Percentiles rank a stretch among this genome's conserved stretches.
phyloP scores from a whole-genome alignment of 2,113 vertebrate genomes.

The Alouatta palliata region DNA sequence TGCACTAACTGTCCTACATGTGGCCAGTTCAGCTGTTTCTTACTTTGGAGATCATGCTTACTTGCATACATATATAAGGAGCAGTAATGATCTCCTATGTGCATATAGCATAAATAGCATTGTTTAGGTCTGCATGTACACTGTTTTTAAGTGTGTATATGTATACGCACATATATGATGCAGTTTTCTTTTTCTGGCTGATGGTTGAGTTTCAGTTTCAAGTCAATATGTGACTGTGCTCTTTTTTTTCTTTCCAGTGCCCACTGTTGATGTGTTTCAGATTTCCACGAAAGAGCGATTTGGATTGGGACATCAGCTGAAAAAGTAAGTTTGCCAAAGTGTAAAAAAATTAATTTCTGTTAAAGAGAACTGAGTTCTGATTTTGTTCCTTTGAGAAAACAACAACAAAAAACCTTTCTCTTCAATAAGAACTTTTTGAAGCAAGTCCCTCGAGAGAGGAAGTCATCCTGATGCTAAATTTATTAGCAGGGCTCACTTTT shows the following conservation, averaged over 20 bases:
- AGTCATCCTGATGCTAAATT: not conserved
- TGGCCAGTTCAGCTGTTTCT: not conserved
- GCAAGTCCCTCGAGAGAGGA: not conserved
- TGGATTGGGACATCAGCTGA: constrained; percentile 93
- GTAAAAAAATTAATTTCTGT: not conserved
- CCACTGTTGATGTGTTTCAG: constrained; percentile 94
- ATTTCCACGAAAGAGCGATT: constrained; percentile 93
- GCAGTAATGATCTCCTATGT: not conserved
- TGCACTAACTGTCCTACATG: not conserved
- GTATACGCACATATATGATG: too few relatives aligned
- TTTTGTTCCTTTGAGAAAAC: not conserved
- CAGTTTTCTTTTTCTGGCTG: not conserved
- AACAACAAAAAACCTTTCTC: not conserved
- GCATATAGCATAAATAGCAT: not conserved
- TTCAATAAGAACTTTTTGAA: not conserved
- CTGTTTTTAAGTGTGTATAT: not conserved
- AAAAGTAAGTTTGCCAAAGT: constrained; percentile 88
- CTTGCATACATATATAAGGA: not conserved
- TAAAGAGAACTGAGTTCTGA: not conserved
- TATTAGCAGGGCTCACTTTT: not conserved
- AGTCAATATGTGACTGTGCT: not conserved
- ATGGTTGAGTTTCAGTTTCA: not conserved
- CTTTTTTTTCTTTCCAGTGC: constrained; percentile 82
- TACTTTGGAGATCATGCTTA: not conserved
- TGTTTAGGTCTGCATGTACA: rapidly evolving